These are phyloP conservation scores for Philopedon plagiatum DNA, from an alignment of 2,888 invertebrate genomes.

Conservation along the genomic window DNA sequence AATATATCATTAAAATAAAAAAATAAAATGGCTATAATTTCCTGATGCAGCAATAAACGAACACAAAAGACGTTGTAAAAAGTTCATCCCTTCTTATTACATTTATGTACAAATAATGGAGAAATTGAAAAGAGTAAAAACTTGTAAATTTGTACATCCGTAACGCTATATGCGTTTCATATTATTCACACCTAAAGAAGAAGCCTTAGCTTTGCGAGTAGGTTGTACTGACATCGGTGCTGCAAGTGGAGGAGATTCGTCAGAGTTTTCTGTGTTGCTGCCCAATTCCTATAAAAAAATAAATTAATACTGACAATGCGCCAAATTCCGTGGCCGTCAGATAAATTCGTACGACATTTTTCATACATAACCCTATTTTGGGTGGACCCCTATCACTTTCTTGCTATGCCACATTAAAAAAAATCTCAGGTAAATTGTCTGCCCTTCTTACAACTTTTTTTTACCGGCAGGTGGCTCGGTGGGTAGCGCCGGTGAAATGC, in stretches of 20 bases:
- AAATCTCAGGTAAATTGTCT: too few relatives aligned
- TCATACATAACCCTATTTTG: too few relatives aligned
- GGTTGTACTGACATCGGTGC: conserved; percentile 90
- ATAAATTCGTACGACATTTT: too few relatives aligned
- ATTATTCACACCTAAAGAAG: conserved; percentile 76
- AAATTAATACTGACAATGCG: too few relatives aligned
- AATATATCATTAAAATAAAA: background rate
- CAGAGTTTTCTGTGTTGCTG: conserved; percentile 66
- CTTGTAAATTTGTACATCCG: conserved; percentile 14
- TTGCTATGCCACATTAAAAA: too few relatives aligned
- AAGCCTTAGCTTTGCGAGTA: conserved; percentile 81
- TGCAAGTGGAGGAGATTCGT: conserved; percentile 71
- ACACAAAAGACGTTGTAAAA: conserved; percentile 3
- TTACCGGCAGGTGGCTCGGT: too few relatives aligned
- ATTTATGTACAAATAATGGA: conserved; percentile 54
- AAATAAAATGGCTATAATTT: conserved; percentile 17
- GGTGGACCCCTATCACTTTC: too few relatives aligned
- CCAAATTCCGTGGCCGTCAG: too few relatives aligned
- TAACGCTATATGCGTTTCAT: conserved; percentile 78
- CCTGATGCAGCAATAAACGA: background rate
- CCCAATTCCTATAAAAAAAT: conserved; percentile 79
- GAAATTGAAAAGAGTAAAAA: conserved; percentile 27
- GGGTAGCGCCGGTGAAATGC: too few relatives aligned
- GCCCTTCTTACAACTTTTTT: too few relatives aligned
- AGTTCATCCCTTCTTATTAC: conserved; percentile 19